Evolutionary conservation across 2,888 invertebrate species (phyloP), one percentile per base, ranked within the genome.

Genomic region (Apamea anceps): DNA sequence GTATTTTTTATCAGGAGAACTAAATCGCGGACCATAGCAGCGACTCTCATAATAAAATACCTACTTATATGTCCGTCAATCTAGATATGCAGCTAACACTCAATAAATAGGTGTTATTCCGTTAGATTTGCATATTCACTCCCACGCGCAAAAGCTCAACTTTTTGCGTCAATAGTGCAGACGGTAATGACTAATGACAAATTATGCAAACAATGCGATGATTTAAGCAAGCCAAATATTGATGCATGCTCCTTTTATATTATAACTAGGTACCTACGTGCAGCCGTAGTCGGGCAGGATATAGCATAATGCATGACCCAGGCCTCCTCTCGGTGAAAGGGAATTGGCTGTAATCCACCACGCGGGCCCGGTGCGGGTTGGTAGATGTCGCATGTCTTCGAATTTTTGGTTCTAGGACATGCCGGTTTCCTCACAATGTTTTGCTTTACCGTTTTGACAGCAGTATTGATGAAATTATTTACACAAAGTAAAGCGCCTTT

Each of bases 121-220:
- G 68, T 72, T 72, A 77, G 48, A 81, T 88, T 88, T 74, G 62
- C 76, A 82, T 84, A 80, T 82, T 28, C 54, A 86, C 75, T 84
- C 89, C 88, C 77, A 85, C 90, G 42, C 75, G 68, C 75, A 73
- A 57, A 63, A 79, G 75, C 51, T 75, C 42, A 75, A 74, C 37
- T 88, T 86, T 88, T 88, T 84, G 90, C 70, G 25, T 62, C 68
- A 71, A 71, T n/a, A 79, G 13, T 66, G 67, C 79, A 89, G 86
- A 89, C 83, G 48, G 60, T 78, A 76, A 82, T 89, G 79, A 79
- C 81, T 80, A 74, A 78, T 89, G 77, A 77, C 75, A 77, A 86
- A 81, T 75, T 78, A 74, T 77, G 54, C 65, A 80, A 86, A 88
- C 77, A 88, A 79, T 82, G 57, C 45, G 71, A 79, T 71, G 77